A percentile compares a stretch with the other conserved stretches of the same genome.
phyloP scores from a whole-genome alignment of 2,888 invertebrate genomes.

The Tineola bisselliella region DNA sequence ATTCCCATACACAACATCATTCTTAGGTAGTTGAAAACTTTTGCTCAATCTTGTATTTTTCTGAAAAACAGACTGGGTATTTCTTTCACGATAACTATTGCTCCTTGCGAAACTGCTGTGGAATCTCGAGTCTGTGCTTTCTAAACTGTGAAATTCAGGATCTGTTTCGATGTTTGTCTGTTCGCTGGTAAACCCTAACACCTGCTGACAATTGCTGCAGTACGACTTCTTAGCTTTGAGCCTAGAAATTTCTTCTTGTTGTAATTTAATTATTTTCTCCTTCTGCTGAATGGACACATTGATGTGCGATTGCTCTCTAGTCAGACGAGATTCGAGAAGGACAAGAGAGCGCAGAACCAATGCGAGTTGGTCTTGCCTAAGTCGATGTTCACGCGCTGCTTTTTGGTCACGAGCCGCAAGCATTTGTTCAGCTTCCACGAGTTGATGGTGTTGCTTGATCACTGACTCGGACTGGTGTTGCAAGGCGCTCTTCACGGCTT shows the following conservation, averaged over 20 bases:
- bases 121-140: constrained; percentile 61
- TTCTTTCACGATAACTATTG: constrained; percentile 60
- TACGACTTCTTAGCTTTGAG: constrained; percentile 64
- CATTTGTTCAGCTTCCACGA: constrained; percentile 71
- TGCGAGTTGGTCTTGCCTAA: constrained; percentile 76
- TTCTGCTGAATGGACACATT: constrained; percentile 74
- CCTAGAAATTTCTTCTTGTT: constrained; percentile 74
- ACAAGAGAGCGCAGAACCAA: constrained; percentile 76
- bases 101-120: constrained; percentile 60
- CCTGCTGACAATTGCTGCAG: constrained; percentile 61
- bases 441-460: constrained; percentile 73
- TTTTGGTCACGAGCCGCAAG: constrained; percentile 70
- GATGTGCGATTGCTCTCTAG: constrained; percentile 78
- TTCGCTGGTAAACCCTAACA: constrained; percentile 61
- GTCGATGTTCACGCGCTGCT: constrained; percentile 68
- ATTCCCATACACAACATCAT: constrained; percentile 52
- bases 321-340: constrained; percentile 75
- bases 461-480: constrained; percentile 71
- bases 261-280: constrained; percentile 75
- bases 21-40: constrained; percentile 61
- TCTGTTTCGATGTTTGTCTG: constrained; percentile 65
- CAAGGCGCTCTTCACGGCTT: constrained; percentile 73
- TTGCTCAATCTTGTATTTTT: constrained; percentile 64
- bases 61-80: constrained; percentile 60
- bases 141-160: constrained; percentile 62